A percentile compares a stretch with the other conserved stretches of the same genome.
Conservation (phyloP, 2,113 vertebrate species). For the Globicephala melas region DNA sequence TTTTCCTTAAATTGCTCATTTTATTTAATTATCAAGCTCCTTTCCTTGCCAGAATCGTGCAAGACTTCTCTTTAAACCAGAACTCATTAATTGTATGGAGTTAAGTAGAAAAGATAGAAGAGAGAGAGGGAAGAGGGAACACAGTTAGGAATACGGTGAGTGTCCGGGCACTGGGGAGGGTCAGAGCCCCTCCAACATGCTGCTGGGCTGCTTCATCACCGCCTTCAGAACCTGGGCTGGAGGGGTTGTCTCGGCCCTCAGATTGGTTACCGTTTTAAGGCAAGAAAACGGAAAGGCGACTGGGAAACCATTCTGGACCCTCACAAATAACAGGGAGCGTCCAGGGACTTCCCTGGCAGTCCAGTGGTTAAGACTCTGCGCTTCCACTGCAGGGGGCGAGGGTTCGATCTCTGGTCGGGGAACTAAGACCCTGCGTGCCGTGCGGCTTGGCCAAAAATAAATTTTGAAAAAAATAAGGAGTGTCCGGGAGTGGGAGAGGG, state of each 20-base stretch:
- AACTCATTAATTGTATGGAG: neutral
- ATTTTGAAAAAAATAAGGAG: neutral
- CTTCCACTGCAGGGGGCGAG: no score
- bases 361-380: no score
- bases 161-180: neutral
- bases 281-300: neutral
- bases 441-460: no score
- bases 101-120: neutral
- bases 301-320: neutral
- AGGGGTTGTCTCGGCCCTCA: neutral
- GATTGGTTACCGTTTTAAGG: constrained; percentile 40
- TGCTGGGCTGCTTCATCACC: neutral
- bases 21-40: neutral
- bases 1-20: constrained; percentile 10
- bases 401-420: no score
- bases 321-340: neutral
- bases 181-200: neutral
- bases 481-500: constrained; percentile 38
- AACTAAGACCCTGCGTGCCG: no score
- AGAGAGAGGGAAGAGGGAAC: accelerated
- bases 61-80: neutral
- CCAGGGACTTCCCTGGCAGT: neutral
- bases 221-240: neutral
- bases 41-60: neutral
- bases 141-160: neutral